phyloP scores from a whole-genome alignment of 2,888 invertebrate species.

The Phyllotreta striolata region DNA sequence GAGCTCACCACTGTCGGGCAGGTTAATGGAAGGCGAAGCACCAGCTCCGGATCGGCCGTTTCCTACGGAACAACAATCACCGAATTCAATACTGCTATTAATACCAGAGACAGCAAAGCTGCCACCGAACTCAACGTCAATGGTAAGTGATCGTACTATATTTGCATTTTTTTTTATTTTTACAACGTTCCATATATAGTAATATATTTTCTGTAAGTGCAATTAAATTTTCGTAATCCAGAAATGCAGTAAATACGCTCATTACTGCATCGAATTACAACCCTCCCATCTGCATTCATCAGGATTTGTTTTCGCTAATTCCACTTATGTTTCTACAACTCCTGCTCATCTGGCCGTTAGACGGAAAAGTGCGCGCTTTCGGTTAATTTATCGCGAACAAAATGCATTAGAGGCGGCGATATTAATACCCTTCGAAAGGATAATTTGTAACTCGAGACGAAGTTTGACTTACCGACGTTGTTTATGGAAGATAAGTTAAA shows the following conservation, averaged over 20 bases:
- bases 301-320: constrained; percentile 2
- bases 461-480: constrained; percentile 10
- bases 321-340: background rate
- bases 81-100: constrained; percentile 57
- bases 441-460: constrained; percentile 7
- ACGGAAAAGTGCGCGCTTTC: background rate
- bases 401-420: constrained; percentile 5
- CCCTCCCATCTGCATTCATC: background rate
- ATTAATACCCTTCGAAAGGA: constrained; percentile 8
- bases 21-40: constrained; percentile 67
- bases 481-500: constrained; percentile 14
- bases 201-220: background rate
- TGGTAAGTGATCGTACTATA: constrained; percentile 63
- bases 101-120: constrained; percentile 66
- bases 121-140: constrained; percentile 76
- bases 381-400: background rate
- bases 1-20: constrained; percentile 65
- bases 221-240: no score
- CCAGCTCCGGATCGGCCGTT: constrained; percentile 65
- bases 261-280: no score
- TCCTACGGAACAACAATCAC: constrained; percentile 64
- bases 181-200: no score
- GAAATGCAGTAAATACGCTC: no score
- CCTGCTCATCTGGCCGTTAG: background rate
- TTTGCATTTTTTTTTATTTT: background rate